Percentiles rank a stretch among this genome's conserved stretches.
Conservation (phyloP, 2,888 invertebrate genomes). For the Melangyna quadrimaculata region DNA sequence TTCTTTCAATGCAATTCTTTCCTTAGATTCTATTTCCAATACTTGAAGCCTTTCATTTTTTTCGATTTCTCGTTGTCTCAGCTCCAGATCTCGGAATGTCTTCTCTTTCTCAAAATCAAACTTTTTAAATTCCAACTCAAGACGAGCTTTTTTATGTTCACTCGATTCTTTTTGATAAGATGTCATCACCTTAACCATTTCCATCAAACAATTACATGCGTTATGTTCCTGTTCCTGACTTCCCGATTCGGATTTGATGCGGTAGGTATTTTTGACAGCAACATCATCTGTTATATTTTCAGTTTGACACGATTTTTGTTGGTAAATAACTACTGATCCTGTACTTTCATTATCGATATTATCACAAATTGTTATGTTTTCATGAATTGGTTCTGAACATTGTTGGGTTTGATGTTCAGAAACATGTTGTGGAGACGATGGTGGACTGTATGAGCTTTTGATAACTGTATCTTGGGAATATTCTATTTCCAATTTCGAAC, state of each 20-base stretch:
- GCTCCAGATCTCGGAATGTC: not conserved
- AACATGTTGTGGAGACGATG: not conserved
- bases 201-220: not conserved
- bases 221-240: not conserved
- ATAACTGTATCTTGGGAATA: not conserved
- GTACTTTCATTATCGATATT: not conserved
- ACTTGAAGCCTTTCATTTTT: conserved; percentile 8
- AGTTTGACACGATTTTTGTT: not conserved
- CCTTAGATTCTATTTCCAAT: not conserved
- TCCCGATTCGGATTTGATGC: not conserved
- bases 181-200: not conserved
- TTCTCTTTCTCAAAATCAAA: conserved; percentile 10
- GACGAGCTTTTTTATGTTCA: not conserved
- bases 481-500: not conserved
- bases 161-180: not conserved
- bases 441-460: not conserved
- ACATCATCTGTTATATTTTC: not conserved
- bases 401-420: not conserved
- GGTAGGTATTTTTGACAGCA: not conserved
- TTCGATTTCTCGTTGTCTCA: not conserved
- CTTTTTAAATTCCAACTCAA: not conserved
- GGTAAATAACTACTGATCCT: not conserved
- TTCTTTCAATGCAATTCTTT: not conserved
- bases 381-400: not conserved
- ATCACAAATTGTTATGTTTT: not conserved